A percentile compares a stretch with the other conserved stretches of the same genome.
These are phyloP conservation scores for Aplodontia rufa DNA, from an alignment of 2,113 vertebrate genomes.

Conservation along the genomic window DNA sequence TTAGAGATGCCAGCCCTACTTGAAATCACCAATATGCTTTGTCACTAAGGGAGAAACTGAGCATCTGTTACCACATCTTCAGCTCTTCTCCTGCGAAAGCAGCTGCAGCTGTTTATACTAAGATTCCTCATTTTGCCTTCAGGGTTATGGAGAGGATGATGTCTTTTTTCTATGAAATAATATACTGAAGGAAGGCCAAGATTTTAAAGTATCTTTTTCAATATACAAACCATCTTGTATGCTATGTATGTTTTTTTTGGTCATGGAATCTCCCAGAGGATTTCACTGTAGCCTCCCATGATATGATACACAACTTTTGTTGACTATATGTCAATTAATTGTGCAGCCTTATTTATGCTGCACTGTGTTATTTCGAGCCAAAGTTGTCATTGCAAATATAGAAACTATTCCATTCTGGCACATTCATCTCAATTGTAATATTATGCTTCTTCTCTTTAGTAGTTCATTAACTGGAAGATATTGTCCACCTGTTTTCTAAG, in stretches of 20 bases:
- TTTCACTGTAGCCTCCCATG: background rate
- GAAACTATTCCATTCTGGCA: background rate
- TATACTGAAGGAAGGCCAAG: background rate
- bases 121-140: constrained; percentile 39
- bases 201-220: background rate
- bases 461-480: background rate
- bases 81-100: background rate
- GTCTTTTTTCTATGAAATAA: background rate
- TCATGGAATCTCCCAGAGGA: background rate
- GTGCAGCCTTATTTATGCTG: background rate
- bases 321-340: constrained; percentile 5
- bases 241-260: background rate
- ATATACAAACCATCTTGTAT: background rate
- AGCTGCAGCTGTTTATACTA: constrained; percentile 39
- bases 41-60: constrained; percentile 33
- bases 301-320: background rate
- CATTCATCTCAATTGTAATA: background rate
- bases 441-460: background rate
- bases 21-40: constrained; percentile 59
- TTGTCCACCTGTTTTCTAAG: background rate
- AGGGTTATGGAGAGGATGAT: background rate
- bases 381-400: background rate
- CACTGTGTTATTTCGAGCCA: background rate
- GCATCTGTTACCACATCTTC: constrained; percentile 49
- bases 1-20: constrained; percentile 24